Evolutionary conservation across 2,113 vertebrate species (phyloP).

Genomic region (Lipotes vexillifer): DNA sequence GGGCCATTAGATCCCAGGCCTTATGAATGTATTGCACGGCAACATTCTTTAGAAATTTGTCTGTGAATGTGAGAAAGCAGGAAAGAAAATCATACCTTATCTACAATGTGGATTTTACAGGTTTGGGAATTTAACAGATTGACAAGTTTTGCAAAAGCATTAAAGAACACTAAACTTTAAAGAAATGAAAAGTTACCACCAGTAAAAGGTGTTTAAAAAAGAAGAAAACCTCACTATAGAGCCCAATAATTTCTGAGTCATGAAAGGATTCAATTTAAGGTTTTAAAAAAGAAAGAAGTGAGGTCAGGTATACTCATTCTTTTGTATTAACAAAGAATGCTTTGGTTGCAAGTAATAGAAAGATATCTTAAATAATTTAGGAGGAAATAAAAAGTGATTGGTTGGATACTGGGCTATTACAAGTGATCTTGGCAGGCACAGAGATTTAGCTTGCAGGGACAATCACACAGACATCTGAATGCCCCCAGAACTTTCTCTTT

Average conservation of each 20-base stretch:
- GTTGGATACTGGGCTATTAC: neutral
- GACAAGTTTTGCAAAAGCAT: neutral
- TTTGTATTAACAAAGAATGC: neutral
- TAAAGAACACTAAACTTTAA: conserved; percentile 38
- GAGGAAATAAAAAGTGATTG: neutral
- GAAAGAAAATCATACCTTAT: conserved; percentile 59
- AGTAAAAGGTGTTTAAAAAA: neutral
- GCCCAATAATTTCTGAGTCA: neutral
- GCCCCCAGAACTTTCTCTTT: neutral
- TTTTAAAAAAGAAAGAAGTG: neutral
- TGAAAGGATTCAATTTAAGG: neutral
- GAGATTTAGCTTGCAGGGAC: neutral
- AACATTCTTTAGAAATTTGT: conserved; percentile 57
- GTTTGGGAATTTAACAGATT: conserved; percentile 19
- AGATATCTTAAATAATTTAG: neutral
- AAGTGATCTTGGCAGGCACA: neutral
- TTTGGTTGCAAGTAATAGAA: neutral
- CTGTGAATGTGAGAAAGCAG: conserved; percentile 58
- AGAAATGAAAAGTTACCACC: conserved; percentile 40
- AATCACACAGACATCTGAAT: neutral
- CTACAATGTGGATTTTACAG: neutral
- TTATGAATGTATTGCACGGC: conserved; percentile 61
- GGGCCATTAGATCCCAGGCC: conserved; percentile 61
- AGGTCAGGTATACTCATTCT: neutral
- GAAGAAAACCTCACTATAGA: neutral